Conservation (phyloP, 2,888 invertebrate species). For the Polyommatus icarus region DNA sequence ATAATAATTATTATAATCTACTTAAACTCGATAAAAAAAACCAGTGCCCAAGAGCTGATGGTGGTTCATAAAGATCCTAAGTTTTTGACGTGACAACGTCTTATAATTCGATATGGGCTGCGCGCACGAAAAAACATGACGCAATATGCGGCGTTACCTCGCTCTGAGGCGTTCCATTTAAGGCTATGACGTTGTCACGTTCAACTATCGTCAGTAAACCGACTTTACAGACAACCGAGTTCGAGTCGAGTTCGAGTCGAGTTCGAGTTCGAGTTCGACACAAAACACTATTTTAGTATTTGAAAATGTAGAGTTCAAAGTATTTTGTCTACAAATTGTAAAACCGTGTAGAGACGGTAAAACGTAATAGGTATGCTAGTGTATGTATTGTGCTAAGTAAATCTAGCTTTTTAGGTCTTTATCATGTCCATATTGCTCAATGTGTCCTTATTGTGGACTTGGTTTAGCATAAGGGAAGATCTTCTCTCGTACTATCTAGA, state of each 20-base stretch:
- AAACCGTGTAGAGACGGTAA: neutral
- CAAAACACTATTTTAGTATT: conserved; percentile 14
- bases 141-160: too few relatives aligned
- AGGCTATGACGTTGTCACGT: too few relatives aligned
- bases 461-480: conserved; percentile 67
- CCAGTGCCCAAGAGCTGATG: neutral
- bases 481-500: conserved; percentile 25
- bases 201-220: too few relatives aligned
- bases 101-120: too few relatives aligned
- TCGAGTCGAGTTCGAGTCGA: too few relatives aligned
- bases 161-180: too few relatives aligned
- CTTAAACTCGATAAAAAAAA: neutral
- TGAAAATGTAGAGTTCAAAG: neutral
- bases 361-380: conserved; percentile 34
- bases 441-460: conserved; percentile 63
- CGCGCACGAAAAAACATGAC: too few relatives aligned
- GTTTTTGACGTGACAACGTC: too few relatives aligned
- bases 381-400: conserved; percentile 43
- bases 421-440: conserved; percentile 78
- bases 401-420: conserved; percentile 58
- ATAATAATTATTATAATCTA: neutral
- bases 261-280: too few relatives aligned
- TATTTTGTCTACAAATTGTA: conserved; percentile 1
- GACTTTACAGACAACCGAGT: too few relatives aligned
- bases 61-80: neutral